A percentile compares a stretch with the other conserved stretches of the same genome.
Evolutionary conservation across 1,140 invertebrate genomes (phyloP).

Genomic region (Drosophila bipectinata): DNA sequence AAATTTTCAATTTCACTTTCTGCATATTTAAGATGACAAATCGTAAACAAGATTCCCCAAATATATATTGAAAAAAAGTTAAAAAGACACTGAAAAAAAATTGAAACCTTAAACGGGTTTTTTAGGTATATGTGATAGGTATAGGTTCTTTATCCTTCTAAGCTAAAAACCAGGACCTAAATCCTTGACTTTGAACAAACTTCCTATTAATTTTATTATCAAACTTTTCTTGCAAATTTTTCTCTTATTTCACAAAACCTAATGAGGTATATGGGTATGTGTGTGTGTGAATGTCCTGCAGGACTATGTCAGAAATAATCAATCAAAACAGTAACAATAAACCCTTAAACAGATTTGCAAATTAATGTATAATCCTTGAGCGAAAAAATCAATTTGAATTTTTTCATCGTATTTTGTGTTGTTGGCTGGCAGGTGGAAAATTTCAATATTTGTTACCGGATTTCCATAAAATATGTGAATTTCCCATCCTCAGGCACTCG

Average conservation of each 20-base stretch:
- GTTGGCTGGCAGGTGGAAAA: not conserved
- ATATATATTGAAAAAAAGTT: too few relatives aligned
- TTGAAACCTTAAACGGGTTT: too few relatives aligned
- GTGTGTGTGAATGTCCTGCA: not conserved
- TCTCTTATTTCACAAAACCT: conserved; percentile 2
- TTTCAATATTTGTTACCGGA: conserved; percentile 25
- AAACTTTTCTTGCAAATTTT: too few relatives aligned
- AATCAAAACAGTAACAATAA: conserved; percentile 32
- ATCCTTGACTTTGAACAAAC: too few relatives aligned
- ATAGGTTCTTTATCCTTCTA: too few relatives aligned
- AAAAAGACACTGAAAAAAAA: conserved; percentile 6
- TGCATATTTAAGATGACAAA: conserved; percentile 67
- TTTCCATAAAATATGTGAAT: conserved; percentile 35
- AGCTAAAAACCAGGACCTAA: too few relatives aligned
- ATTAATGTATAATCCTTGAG: conserved; percentile 8
- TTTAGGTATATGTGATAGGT: too few relatives aligned
- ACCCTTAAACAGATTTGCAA: conserved; percentile 31
- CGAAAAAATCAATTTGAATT: not conserved
- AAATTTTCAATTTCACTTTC: conserved; percentile 46
- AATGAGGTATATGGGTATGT: conserved; percentile 13
- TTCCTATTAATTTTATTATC: too few relatives aligned
- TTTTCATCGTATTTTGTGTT: not conserved
- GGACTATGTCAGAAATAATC: conserved; percentile 6
- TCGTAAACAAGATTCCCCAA: conserved; percentile 42
- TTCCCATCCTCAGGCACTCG: not conserved